Base-by-base conservation (phyloP, 2,113 vertebrate genomes). In the Hippoglossus stenolepis region DNA sequence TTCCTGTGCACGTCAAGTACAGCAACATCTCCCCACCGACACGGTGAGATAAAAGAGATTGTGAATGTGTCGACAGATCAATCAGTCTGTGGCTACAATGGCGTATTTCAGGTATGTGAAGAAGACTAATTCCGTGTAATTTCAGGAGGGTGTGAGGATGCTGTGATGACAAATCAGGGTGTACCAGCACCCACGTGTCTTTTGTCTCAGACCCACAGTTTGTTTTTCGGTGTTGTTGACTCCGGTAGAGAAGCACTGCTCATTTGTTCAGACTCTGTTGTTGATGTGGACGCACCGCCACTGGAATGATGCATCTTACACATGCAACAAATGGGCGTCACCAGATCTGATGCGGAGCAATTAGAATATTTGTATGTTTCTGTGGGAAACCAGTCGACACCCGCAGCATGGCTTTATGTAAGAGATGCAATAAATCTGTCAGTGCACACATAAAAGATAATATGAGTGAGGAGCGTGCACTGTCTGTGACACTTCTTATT, bases 121-220 rank as follows among this genome's bases (percentile, higher is more conserved):
- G 45, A 70, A 64, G 14, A 21, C 53, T 79, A 15, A 75, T 73
- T 49, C 70, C 35, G 23, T 80, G 24, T 77, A 59, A 83, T 79
- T 78, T 77, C 28, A 69, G 9, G 24, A 40, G 54, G 60, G 18
- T 45, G 53, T 68, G 82, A 69, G 40, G 47, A 56, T 5, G 40
- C 13, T 43, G 65, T 79, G 77, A 73, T 87, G 86, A 90, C 49
- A 90, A 51, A 84, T 79, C 63, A 47, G 35, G 70, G 47, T 67
- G 54, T 47, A 62, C 73, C n/a, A 73, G 2, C 43, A 60, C 49
- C 35, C 35, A 21, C 65, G 43, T 74, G 51, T 80, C 53, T 67
- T 78, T 75, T 81, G 74, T 82, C 24, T 70, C 54, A 60, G 53
- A 75, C 8, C 61, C 61, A 53, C 75, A 81, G 49, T 4, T 13